phyloP scores from a whole-genome alignment of 2,888 invertebrate species.

The Acleris cristana region DNA sequence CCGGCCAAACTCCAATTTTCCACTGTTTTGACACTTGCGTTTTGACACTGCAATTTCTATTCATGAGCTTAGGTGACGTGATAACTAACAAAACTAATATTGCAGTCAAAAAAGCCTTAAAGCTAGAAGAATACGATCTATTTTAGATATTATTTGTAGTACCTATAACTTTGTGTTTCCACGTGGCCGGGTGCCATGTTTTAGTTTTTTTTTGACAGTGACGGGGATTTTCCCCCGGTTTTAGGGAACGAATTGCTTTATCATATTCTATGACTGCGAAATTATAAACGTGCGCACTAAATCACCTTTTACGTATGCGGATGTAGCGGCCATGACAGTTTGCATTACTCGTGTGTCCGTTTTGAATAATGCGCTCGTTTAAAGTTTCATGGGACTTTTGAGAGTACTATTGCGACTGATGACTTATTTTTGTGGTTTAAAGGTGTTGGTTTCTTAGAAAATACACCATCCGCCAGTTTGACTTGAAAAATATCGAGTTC shows the following conservation, averaged over 20 bases:
- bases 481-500: too few species aligned
- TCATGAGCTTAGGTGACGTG: conserved; percentile 36
- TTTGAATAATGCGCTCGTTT: conserved; percentile 5
- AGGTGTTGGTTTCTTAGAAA: too few species aligned
- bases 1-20: conserved; percentile 32
- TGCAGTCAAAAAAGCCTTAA: conserved; percentile 6
- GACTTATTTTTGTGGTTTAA: too few species aligned
- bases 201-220: conserved; percentile 33
- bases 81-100: conserved; percentile 19
- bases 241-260: conserved; percentile 34
- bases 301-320: conserved; percentile 14
- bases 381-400: not conserved
- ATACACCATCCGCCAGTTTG: too few species aligned
- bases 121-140: not conserved
- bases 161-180: not conserved
- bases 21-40: conserved; percentile 36
- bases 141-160: not conserved
- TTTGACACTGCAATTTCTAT: conserved; percentile 38
- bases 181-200: conserved; percentile 29
- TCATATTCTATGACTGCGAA: conserved; percentile 36
- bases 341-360: conserved; percentile 14
- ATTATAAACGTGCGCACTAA: conserved; percentile 23
- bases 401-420: not conserved
- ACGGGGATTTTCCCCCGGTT: conserved; percentile 28
- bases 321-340: conserved; percentile 4